phyloP scores from a whole-genome alignment of 2,797 vertebrate species.

The Sparus aurata region DNA sequence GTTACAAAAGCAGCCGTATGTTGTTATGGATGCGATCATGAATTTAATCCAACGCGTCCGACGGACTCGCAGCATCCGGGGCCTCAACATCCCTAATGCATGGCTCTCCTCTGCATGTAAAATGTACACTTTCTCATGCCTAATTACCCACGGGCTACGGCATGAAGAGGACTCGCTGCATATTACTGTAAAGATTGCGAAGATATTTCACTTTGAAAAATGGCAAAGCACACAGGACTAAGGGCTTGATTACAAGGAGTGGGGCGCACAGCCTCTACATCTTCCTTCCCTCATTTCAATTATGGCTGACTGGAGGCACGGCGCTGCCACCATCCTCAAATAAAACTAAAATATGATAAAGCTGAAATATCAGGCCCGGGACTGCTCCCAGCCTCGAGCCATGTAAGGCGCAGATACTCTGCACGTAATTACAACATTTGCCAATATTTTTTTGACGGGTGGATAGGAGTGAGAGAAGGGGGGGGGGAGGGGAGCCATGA shows the following conservation, averaged over 20 bases:
- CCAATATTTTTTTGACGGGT: constrained; percentile 76
- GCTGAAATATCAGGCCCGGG: constrained; percentile 74
- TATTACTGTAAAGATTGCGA: constrained; percentile 73
- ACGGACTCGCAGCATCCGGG: constrained; percentile 30
- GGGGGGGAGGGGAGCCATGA: constrained; percentile 20
- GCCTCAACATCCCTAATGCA: constrained; percentile 40
- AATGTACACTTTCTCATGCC: constrained; percentile 67
- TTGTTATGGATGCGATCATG: constrained; percentile 48
- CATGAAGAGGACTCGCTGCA: constrained; percentile 61
- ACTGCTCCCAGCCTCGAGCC: constrained; percentile 69
- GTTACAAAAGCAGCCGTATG: constrained; percentile 36
- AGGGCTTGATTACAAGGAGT: constrained; percentile 80
- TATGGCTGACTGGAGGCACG: constrained; percentile 81
- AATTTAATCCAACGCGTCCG: constrained; percentile 49
- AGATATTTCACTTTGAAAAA: constrained; percentile 81
- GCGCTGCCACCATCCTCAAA: constrained; percentile 78
- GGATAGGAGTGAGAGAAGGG: constrained; percentile 43
- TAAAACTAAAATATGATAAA: constrained; percentile 84
- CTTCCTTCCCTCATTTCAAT: constrained; percentile 82
- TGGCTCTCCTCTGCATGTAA: constrained; percentile 41
- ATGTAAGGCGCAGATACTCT: constrained; percentile 65
- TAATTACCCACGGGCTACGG: constrained; percentile 76
- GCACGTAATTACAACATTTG: constrained; percentile 75
- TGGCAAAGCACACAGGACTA: constrained; percentile 75
- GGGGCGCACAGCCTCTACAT: constrained; percentile 74